These are phyloP conservation scores for Girardinichthys multiradiatus DNA, from an alignment of 2,113 vertebrate species.

Conservation along the genomic window DNA sequence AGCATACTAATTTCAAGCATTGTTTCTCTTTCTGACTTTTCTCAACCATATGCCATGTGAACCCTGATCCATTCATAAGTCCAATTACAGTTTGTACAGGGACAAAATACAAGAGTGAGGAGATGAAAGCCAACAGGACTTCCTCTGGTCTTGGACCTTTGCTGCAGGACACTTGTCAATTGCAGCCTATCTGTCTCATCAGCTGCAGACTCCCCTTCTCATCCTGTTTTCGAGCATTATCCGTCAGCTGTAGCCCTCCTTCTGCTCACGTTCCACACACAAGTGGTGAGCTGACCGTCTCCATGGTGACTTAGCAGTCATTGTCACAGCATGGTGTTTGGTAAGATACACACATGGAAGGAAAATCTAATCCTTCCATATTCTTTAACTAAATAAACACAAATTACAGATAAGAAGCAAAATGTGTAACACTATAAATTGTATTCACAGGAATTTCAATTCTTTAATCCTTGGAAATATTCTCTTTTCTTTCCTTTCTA, in stretches of 20 bases:
- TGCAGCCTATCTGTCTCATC: constrained; percentile 50
- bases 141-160: constrained; percentile 1
- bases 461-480: background rate
- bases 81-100: too few species aligned
- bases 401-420: background rate
- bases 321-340: constrained; percentile 30
- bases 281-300: constrained; percentile 33
- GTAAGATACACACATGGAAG: constrained; percentile 16
- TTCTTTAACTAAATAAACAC: background rate
- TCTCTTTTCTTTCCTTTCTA: background rate
- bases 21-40: too few species aligned
- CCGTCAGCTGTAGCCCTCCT: constrained; percentile 37
- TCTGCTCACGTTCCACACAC: constrained; percentile 49
- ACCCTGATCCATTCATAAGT: too few species aligned
- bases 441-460: background rate
- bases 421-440: background rate
- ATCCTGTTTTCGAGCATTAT: constrained; percentile 16
- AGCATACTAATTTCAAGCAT: too few species aligned
- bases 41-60: too few species aligned
- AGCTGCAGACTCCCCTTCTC: constrained; percentile 36
- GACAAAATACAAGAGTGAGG: too few species aligned
- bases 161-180: background rate
- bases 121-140: background rate
- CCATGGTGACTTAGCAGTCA: constrained; percentile 56
- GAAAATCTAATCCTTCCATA: background rate